phyloP scores from a whole-genome alignment of 2,888 invertebrate species.

The Apamea epomidion region DNA sequence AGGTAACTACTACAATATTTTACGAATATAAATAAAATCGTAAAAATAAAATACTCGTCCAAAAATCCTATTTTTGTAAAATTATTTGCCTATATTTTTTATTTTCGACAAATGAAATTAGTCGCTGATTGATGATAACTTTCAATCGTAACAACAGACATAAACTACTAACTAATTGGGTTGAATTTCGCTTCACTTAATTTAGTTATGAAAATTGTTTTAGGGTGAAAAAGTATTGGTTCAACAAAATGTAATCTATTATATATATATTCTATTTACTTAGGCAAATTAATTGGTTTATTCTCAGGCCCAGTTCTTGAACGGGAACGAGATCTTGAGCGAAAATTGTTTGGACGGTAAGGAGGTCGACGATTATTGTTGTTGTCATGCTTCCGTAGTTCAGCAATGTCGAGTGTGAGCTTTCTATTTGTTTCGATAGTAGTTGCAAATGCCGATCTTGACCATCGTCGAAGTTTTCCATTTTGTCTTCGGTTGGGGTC shows the following conservation, averaged over 20 bases:
- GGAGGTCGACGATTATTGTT: no score
- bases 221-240: neutral
- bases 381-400: no score
- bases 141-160: conserved; percentile 30
- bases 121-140: conserved; percentile 45
- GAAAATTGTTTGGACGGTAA: no score
- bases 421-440: no score
- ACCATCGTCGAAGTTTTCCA: no score
- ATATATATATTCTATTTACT: neutral
- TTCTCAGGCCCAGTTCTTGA: no score
- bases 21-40: neutral
- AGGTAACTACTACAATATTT: neutral
- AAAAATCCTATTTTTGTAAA: neutral
- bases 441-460: no score
- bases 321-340: no score
- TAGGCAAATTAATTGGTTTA: neutral
- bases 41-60: no score
- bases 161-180: conserved; percentile 33
- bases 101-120: conserved; percentile 29
- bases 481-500: no score
- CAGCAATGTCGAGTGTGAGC: no score
- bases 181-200: conserved; percentile 30
- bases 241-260: no score
- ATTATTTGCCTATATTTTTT: neutral
- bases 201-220: conserved; percentile 10